Evolutionary conservation across 2,797 vertebrate species (phyloP).

Genomic region (Okamejei kenojei): DNA sequence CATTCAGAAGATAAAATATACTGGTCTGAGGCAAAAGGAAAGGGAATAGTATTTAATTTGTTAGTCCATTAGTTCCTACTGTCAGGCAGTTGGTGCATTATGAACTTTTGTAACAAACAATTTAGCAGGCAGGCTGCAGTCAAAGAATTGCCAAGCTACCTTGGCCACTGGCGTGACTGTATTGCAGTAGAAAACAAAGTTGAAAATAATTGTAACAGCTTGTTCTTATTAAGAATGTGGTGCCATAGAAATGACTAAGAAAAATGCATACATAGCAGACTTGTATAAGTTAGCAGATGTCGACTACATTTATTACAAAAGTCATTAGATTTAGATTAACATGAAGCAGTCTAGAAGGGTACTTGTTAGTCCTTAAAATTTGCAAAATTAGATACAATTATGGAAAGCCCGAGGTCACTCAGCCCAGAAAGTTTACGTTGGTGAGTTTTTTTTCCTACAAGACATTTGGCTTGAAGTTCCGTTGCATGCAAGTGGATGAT

Average conservation of each 20-base stretch:
- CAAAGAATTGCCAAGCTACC: neutral
- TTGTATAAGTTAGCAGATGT: neutral
- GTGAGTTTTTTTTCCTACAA: neutral
- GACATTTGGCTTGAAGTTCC: no score
- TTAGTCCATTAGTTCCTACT: neutral
- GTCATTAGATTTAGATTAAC: slow-evolving; percentile 2
- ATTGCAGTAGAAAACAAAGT: neutral
- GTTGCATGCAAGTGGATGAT: no score
- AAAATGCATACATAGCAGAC: slow-evolving; percentile 7
- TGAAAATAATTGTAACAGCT: slow-evolving; percentile 25
- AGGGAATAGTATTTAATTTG: neutral
- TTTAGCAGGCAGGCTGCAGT: neutral
- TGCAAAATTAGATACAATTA: neutral
- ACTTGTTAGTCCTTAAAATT: neutral
- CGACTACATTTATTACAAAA: neutral
- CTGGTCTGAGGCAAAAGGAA: no score
- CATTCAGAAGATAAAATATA: no score
- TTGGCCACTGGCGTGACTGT: neutral
- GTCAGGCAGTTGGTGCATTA: neutral
- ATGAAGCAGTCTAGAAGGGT: neutral
- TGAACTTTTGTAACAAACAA: neutral
- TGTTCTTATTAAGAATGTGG: slow-evolving; percentile 29
- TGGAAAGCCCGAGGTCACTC: neutral
- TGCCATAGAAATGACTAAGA: slow-evolving; percentile 14
- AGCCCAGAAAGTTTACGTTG: no score